phyloP scores from a whole-genome alignment of 2,797 vertebrate species.

The Onychomys arenicola region DNA sequence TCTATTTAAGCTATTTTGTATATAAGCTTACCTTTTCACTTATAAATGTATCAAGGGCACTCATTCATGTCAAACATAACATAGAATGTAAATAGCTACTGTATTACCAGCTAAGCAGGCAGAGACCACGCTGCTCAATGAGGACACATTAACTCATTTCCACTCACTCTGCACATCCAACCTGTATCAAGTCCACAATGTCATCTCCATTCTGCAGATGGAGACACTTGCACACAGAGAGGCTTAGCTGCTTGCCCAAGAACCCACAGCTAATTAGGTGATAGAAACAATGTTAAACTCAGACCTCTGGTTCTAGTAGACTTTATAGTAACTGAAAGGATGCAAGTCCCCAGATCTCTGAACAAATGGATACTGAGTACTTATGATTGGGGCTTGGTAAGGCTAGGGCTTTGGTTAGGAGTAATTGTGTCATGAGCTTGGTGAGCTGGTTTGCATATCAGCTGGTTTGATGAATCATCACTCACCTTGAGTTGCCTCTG shows the following conservation, averaged over 20 bases:
- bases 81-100: not conserved
- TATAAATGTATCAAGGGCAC: conserved; percentile 5
- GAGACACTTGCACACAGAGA: not conserved
- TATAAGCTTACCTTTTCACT: not conserved
- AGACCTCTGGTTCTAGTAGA: not conserved
- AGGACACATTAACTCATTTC: not conserved
- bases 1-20: not conserved
- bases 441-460: not conserved
- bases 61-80: not conserved
- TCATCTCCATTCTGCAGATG: not conserved
- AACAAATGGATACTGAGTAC: not conserved
- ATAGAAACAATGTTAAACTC: not conserved
- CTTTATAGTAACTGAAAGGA: not conserved
- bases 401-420: not conserved
- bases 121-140: not conserved
- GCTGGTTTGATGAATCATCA: not conserved
- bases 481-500: not conserved
- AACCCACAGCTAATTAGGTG: not conserved
- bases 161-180: not conserved
- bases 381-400: not conserved
- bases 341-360: not conserved
- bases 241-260: not conserved
- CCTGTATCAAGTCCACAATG: not conserved
- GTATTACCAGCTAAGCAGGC: not conserved
- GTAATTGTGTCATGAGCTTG: not conserved